Base-by-base conservation (phyloP, 2,888 invertebrate species). In the Tachina fera region DNA sequence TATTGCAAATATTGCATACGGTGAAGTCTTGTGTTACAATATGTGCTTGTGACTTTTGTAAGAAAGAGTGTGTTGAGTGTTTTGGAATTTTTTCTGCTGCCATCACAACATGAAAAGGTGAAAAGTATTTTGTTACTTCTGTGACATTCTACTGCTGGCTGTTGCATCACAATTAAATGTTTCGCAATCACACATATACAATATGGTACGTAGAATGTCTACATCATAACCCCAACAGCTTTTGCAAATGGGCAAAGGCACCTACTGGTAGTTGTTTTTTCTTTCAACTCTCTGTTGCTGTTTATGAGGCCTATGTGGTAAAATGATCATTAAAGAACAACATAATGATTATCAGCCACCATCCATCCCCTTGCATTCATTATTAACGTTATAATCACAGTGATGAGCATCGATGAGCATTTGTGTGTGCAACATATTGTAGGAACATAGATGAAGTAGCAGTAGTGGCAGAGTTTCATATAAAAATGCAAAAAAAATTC, bases 401-500 rank as follows among this genome's bases (percentile, higher is more conserved):
- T 75, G 51, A 61, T 58, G 56, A 67, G 72, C 58, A 67, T 47
- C 43, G 43, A 41, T 61, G 22, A 63, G 70, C 74, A 78, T 71
- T 67, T 75, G 75, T 75, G 75, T 75, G 68, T 78, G 45, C 80
- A 81, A 68, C 81, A 82, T 81, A 81, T 81, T 81, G 81, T 45
- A 67, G 74, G 51, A 58, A 71, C 58, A 65, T 43, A 71, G 49
- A 65, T 41, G 53, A 76, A 56, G 41, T 39, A 75, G 19, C 56
- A 56, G 83, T 77, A 51, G 65, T 65, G 77, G 68, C 74, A 82
- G 85, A 74, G 53, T 56, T 39, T 63, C 10, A 19, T 9, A 49
- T 45, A 56, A 39, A 65, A 72, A 71, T 14, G 19, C 5, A 71
- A 72, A 61, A 76, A 43, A 58, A 70, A 9, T n/a, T n/a, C n/a